Conservation (phyloP, 2,113 vertebrate genomes). For the Pelusios castaneus region DNA sequence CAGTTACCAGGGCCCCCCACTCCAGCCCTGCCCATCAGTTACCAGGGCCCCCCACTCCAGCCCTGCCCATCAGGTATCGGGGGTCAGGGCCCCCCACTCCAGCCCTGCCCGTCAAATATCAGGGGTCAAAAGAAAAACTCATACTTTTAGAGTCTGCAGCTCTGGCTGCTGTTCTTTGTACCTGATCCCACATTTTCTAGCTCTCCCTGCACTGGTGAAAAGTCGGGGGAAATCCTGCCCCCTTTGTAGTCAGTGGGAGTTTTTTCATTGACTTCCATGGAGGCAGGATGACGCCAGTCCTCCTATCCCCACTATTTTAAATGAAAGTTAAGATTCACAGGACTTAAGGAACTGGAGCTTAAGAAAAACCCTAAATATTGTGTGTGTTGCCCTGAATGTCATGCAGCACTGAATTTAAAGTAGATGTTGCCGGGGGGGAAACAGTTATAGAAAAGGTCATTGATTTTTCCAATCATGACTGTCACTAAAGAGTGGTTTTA, state of each 20-base stretch:
- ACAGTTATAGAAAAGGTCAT: background rate
- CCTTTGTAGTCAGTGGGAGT: background rate
- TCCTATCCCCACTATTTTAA: accelerated
- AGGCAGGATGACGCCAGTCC: background rate
- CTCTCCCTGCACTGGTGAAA: background rate
- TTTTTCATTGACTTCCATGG: background rate
- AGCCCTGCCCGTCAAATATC: too few relatives aligned
- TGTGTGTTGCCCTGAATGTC: too few relatives aligned
- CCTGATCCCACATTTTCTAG: too few relatives aligned
- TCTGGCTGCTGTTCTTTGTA: background rate
- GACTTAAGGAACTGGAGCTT: background rate
- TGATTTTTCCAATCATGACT: background rate
- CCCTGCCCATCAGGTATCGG: background rate
- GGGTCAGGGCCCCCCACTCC: background rate
- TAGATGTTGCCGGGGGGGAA: background rate
- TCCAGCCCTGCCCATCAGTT: too few relatives aligned
- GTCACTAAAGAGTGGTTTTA: background rate
- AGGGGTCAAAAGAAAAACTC: background rate
- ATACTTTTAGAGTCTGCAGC: too few relatives aligned
- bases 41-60: background rate
- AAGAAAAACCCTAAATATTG: background rate
- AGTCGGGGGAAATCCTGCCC: background rate
- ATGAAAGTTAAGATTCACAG: background rate
- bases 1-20: too few relatives aligned
- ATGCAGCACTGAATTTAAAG: background rate